Evolutionary conservation across 2,113 vertebrate genomes (phyloP).

Genomic region (Oriolus oriolus): DNA sequence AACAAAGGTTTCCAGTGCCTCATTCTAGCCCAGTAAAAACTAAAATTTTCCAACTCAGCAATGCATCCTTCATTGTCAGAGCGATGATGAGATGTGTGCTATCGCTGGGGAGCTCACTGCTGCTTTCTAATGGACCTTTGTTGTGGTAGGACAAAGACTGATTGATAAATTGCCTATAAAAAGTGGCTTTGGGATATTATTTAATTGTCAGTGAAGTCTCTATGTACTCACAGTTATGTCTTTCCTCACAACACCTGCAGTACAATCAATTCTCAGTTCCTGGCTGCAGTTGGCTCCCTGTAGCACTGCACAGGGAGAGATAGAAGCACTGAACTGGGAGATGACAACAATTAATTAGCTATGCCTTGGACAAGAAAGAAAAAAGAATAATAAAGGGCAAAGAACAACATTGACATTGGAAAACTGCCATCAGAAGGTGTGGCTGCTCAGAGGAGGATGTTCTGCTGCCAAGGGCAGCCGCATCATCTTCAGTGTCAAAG

Average conservation of each 20-base stretch:
- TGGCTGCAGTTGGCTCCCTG: not conserved
- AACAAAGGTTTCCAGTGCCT: not conserved
- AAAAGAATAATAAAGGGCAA: not conserved
- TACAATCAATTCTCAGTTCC: not conserved
- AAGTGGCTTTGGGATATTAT: slow-evolving; percentile 14
- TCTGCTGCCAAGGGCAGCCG: not conserved
- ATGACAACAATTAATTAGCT: not conserved
- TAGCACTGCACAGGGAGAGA: not conserved
- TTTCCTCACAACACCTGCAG: not conserved
- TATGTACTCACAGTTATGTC: not conserved
- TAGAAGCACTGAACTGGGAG: not conserved
- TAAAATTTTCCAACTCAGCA: not conserved
- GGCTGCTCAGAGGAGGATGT: not conserved
- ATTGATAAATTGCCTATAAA: slow-evolving; percentile 36
- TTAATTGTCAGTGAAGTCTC: slow-evolving; percentile 26
- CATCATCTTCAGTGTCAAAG: not conserved
- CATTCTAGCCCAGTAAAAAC: not conserved
- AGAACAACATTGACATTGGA: not conserved
- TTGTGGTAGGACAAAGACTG: slow-evolving; percentile 26
- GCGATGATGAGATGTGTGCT: not conserved
- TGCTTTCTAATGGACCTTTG: slow-evolving; percentile 2
- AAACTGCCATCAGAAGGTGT: not conserved
- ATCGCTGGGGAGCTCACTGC: not conserved
- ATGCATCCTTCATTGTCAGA: not conserved
- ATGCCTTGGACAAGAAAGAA: not conserved